Evolutionary conservation across 2,888 invertebrate species (phyloP), one percentile per base, ranked within the genome.

Genomic region (Amphipoea oculea): DNA sequence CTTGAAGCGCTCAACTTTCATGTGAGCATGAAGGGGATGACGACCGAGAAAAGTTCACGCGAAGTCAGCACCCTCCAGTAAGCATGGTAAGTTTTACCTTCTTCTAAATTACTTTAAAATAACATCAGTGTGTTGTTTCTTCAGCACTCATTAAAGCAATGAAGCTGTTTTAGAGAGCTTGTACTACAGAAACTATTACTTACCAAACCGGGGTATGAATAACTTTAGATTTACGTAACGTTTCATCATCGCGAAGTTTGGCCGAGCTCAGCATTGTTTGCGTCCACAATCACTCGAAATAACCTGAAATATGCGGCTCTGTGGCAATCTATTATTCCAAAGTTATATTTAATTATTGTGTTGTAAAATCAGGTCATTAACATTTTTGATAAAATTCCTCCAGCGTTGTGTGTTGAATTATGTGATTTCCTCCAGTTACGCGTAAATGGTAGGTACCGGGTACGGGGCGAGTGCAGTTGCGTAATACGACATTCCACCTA

Each of bases 371-470:
- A 62, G 79, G 79, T 87, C 85, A 85, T 89, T 89, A 89, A 90
- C 76, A 87, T 90, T 82, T 84, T 84, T 90, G 85, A 90, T 88
- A 73, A 87, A 73, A 90, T 90, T 85, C 82, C 74, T 73, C 17
- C 0, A 79, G 73, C 51, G 57, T 80, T 82, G 40, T 73, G 79
- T 79, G 74, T 76, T 72, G 72, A 84, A 78, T 81, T 63, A 86
- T 88, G 81, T 78, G 83, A 68, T 86, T 83, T 78, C 79, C 76
- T 82, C 69, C 48, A 72, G 78, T 70, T 36, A 71, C 68, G 78
- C 65, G 68, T 29, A n/a, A 51, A 36, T 20, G 45, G 63, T 45
- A 76, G 36, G 29, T 29, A 1, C 23, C 66, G 40, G 72, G 66
- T 36, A 1, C 23, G 68, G 40, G 72, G 66, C 54, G 78, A 81